Evolutionary conservation across 2,888 invertebrate genomes (phyloP), one percentile per base, ranked within the genome.

Genomic region (Harmothoe impar): DNA sequence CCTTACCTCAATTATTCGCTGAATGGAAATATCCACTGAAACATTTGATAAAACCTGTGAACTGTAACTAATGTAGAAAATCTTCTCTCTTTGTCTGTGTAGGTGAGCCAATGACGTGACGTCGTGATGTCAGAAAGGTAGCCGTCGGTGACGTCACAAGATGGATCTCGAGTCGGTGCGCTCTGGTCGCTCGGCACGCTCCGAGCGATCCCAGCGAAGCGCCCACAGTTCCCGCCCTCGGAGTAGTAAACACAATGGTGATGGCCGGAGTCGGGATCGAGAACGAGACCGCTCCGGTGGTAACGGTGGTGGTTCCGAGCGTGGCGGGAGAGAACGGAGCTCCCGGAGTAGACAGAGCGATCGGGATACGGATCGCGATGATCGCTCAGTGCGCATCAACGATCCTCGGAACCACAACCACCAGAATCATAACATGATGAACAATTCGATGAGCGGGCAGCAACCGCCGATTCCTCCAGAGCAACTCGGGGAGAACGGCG

Each of bases 131-230:
- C 81, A 81, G 7, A 81, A 10, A 7, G 35, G 35, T 17, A n/a
- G 81, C 33, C 10, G 35, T 54, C 54, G 85, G 12, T 62, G 62
- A 62, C 62, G 62, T 62, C 88, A 89, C 62, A 43, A 3, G 51
- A 98, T 98, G 98, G 98, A 98, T 97, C 98, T 98, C 94, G 98
- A 98, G 97, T 98, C 98, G 94, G 97, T 98, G 94, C 97, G 98
- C 95, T 98, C 98, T 90, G 97, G 96, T 93, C 96, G 97, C 94
- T 97, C 97, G 95, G 98, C 98, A 96, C 97, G 98, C 95, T 98
- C 98, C 96, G 97, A 98, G 95, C 97, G 98, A 20, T 96, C 96
- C 29, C 95, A 96, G 33, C 88, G 78, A 25, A 78, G 54, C n/a
- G 17, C 29, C 3, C 35, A 33, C 62, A 89, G 89, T 31, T 35